Evolutionary conservation across 2,888 invertebrate genomes (phyloP).

Genomic region (Lasioglossum pauxillum): DNA sequence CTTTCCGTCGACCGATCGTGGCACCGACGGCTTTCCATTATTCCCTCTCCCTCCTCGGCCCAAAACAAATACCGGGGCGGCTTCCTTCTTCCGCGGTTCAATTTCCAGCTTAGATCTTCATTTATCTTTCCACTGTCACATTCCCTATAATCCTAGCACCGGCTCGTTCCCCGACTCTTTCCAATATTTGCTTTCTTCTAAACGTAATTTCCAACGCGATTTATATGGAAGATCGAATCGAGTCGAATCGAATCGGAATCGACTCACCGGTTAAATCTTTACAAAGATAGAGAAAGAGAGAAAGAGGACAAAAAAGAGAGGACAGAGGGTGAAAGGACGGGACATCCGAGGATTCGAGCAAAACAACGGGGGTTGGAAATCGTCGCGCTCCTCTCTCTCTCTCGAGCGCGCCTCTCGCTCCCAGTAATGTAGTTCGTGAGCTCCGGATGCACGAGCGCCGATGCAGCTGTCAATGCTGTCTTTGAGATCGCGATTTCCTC

Average conservation of each 20-base stretch:
- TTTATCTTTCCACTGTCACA: conserved; percentile 50
- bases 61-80: conserved; percentile 47
- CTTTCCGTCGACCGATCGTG: conserved; percentile 31
- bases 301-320: not conserved
- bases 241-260: conserved; percentile 1
- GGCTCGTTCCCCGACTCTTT: conserved; percentile 14
- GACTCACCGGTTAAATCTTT: not conserved
- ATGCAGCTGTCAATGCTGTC: conserved; percentile 37
- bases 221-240: conserved; percentile 22
- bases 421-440: conserved; percentile 49
- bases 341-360: not conserved
- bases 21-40: conserved; percentile 49
- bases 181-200: conserved; percentile 43
- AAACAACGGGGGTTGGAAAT: conserved; percentile 36
- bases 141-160: conserved; percentile 8
- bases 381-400: conserved; percentile 13
- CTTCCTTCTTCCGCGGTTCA: conserved; percentile 32
- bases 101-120: conserved; percentile 53
- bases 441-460: conserved; percentile 50
- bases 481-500: conserved; percentile 20
- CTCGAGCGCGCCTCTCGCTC: not conserved
- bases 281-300: not conserved
- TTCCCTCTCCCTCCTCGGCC: conserved; percentile 7
- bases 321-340: not conserved
- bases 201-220: conserved; percentile 48